Percentiles rank a stretch among this genome's conserved stretches.
These are phyloP conservation scores for Hanleya hanleyi DNA, from an alignment of 2,888 invertebrate genomes.

Conservation along the genomic window DNA sequence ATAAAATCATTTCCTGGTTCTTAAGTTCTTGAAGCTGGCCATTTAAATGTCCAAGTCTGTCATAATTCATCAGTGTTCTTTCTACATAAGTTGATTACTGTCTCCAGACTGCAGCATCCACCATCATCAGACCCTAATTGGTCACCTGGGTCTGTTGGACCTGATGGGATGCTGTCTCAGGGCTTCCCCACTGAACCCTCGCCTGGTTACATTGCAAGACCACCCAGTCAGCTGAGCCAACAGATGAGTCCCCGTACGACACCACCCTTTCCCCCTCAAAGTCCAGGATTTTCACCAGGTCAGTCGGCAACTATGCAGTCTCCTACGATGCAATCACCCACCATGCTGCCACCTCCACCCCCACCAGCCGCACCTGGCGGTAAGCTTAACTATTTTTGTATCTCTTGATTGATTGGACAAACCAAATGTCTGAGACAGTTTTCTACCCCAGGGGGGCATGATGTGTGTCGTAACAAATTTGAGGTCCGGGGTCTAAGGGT, in stretches of 20 bases:
- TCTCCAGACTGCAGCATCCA: neutral
- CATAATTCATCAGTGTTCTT: no score
- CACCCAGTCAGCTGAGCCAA: conserved; percentile 40
- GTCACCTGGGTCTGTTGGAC: neutral
- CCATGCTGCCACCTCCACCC: conserved; percentile 81
- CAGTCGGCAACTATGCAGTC: conserved; percentile 23
- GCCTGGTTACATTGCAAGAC: conserved; percentile 12
- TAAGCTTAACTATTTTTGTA: no score
- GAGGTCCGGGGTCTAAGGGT: no score
- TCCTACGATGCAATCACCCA: conserved; percentile 39
- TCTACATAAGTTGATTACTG: neutral
- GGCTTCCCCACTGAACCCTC: neutral
- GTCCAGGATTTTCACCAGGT: conserved; percentile 13
- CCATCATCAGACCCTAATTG: neutral
- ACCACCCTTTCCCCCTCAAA: conserved; percentile 15
- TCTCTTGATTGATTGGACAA: no score
- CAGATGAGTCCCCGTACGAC: conserved; percentile 47
- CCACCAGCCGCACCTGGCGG: conserved; percentile 73
- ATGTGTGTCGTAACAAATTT: no score
- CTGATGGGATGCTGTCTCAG: neutral
- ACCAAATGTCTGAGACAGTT: no score
- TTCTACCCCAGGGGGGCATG: no score
- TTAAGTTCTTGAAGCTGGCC: no score
- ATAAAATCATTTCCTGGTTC: no score
- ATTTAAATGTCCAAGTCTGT: no score